Evolutionary conservation across 1,140 invertebrate genomes (phyloP), one percentile per base, ranked within the genome.

Genomic region (Antheraea mylitta): DNA sequence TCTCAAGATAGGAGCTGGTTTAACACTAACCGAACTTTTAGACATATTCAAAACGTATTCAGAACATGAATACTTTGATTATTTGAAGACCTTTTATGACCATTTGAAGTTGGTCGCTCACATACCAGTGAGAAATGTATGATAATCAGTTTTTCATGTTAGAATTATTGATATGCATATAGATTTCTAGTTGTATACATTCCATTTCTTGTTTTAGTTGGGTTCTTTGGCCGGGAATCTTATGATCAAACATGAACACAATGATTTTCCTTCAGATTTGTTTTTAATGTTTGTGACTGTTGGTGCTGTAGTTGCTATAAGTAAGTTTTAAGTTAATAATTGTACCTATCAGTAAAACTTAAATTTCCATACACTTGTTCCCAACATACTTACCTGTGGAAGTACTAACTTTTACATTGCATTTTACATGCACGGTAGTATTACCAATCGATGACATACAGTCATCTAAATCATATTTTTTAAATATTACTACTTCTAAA

Each of bases 151-250:
- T 61, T 13, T 61, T 0, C 11, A 11, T 10, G 11, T 42, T 42
- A 10, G 7, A 42, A 30, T 30, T 30, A 30, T 30, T 30, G 22
- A 30, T 30, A 30, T 30, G 22, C 22, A 30, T 30, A 30, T 30
- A 30, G 22, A 30, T 30, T 30, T 30, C 22, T 4, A 30, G 22
- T 4, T 30, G 22, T 30, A 30, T 30, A 30, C 22, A 30, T 30
- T 30, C 4, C 4, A 30, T 30, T 61, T 58, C 18, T 58, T 76
- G 18, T 93, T 93, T 68, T 81, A 95, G 95, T 85, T 93, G 70
- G 96, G 95, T 67, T 95, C 94, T n/a, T 86, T 97, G 65, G 96
- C 95, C 53, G 96, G 96, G 38, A 97, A 97, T 85, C 88, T 97
- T 66, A 95, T 95, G 93, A 94, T 96, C 65, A 97, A 97, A 90